Conservation (phyloP, 64 coral and sea anemone species). For the Dendrophyllia cribrosa region DNA sequence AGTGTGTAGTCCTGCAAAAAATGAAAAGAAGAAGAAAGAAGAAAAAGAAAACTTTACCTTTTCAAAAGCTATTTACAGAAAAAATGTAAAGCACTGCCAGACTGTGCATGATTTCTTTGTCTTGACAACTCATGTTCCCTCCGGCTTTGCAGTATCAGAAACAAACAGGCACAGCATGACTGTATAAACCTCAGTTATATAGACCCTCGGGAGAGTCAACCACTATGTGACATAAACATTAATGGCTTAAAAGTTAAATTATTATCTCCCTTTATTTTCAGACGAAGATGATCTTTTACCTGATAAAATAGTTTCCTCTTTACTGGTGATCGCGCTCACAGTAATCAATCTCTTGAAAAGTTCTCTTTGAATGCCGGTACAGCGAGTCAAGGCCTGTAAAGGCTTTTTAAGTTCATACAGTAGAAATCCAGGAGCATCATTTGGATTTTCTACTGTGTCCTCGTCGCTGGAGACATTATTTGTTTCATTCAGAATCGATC, state of each 20-base stretch:
- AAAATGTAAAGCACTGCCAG: no score
- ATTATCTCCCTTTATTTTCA: no score
- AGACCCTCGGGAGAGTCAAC: no score
- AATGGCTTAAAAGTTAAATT: no score
- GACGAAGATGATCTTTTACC: neutral
- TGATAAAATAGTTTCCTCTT: neutral
- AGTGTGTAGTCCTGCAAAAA: neutral
- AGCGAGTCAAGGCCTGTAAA: neutral
- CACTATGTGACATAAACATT: no score
- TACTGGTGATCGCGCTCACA: neutral
- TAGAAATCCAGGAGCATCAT: neutral
- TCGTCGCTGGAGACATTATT: neutral
- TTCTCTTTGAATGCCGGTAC: constrained; percentile 38
- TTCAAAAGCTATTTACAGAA: neutral
- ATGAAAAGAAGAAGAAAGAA: no score
- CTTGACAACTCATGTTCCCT: no score
- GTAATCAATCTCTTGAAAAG: constrained; percentile 6
- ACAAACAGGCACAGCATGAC: no score
- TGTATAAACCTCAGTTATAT: no score
- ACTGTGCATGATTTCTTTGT: no score
- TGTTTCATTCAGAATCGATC: neutral
- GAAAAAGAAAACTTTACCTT: no score
- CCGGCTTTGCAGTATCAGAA: no score
- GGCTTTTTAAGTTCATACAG: neutral
- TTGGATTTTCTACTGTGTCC: neutral